These are phyloP conservation scores for Sialis lutaria DNA, from an alignment of 2,888 invertebrate genomes.

Conservation along the genomic window DNA sequence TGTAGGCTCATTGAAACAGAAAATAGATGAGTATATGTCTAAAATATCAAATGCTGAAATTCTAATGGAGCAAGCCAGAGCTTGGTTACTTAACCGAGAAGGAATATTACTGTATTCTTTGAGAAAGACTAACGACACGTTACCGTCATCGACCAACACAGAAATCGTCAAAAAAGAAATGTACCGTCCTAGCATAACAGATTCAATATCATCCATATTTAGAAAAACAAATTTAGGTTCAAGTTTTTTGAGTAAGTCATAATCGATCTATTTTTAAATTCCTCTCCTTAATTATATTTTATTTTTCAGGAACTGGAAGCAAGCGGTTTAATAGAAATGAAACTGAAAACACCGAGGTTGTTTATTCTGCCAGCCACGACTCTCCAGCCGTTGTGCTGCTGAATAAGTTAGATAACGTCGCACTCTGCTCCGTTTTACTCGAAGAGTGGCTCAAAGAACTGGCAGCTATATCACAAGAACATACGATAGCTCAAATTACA, in stretches of 20 bases:
- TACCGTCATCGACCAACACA: conserved; percentile 18
- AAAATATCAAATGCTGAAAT: conserved; percentile 38
- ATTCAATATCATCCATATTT: conserved; percentile 60
- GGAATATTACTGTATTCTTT: conserved; percentile 54
- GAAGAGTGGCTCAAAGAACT: conserved; percentile 94
- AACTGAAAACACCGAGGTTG: not conserved
- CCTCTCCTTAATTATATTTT: not conserved
- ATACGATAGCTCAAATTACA: conserved; percentile 49
- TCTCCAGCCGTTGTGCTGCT: not conserved
- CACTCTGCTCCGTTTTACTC: conserved; percentile 71
- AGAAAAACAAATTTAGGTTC: conserved; percentile 32
- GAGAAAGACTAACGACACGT: conserved; percentile 36
- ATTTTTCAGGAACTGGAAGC: not conserved
- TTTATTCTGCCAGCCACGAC: not conserved
- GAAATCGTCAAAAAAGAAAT: conserved; percentile 23
- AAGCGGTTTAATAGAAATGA: not conserved
- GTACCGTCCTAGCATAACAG: conserved; percentile 43
- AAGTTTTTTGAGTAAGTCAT: conserved; percentile 4
- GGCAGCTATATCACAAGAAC: conserved; percentile 87
- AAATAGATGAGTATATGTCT: conserved; percentile 62
- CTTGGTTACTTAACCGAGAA: conserved; percentile 64
- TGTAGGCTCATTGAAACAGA: conserved; percentile 63
- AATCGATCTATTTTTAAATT: not conserved
- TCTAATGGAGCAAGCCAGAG: conserved; percentile 59
- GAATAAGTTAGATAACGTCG: conserved; percentile 34